Percentiles rank a stretch among this genome's conserved stretches.
Conservation (phyloP, 2,113 vertebrate genomes). For the Tupaia tana region DNA sequence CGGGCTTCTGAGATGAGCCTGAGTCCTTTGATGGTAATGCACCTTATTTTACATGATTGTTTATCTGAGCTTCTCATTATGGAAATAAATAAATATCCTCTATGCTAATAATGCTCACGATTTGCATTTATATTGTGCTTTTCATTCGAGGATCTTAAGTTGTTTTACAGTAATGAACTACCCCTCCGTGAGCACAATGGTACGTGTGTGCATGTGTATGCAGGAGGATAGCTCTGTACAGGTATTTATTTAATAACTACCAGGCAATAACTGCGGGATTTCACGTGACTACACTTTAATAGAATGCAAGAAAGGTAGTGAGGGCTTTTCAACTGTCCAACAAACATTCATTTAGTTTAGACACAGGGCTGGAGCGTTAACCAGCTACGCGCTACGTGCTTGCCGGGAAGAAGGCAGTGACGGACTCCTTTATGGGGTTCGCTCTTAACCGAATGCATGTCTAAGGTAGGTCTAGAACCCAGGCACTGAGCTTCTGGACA, state of each 20-base stretch:
- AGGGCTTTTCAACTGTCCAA: neutral
- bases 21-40: slow-evolving; percentile 48
- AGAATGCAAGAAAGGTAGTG: neutral
- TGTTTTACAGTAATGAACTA: slow-evolving; percentile 76
- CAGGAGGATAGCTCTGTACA: fast-evolving
- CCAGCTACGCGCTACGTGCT: fast-evolving
- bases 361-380: neutral
- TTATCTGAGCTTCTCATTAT: slow-evolving; percentile 80
- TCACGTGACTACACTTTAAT: neutral
- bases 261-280: slow-evolving; percentile 50
- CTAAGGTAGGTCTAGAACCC: neutral
- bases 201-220: neutral
- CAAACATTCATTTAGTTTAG: neutral
- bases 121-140: slow-evolving; percentile 84
- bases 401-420: neutral
- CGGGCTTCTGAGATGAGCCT: neutral
- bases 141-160: slow-evolving; percentile 73
- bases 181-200: neutral
- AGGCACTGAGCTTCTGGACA: neutral
- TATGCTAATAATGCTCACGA: slow-evolving; percentile 79
- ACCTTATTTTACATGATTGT: slow-evolving; percentile 75
- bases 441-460: fast-evolving
- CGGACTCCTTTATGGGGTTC: neutral
- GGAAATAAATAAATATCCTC: slow-evolving; percentile 81
- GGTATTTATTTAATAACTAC: slow-evolving; percentile 80